phyloP scores from a whole-genome alignment of 2,888 invertebrate genomes.

The Sphaerophoria rueppellii region DNA sequence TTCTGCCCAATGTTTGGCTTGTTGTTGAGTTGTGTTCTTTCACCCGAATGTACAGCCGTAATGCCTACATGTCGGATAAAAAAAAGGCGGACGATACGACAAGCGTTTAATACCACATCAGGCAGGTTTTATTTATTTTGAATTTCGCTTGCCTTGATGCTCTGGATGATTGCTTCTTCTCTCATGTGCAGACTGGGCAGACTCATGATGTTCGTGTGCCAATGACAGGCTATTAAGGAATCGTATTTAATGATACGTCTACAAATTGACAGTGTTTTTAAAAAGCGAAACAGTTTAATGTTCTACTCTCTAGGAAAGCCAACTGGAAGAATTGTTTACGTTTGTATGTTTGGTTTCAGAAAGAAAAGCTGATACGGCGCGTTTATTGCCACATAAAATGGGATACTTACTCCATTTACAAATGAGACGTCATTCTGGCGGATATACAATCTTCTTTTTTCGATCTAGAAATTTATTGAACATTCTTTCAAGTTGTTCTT shows the following conservation, averaged over 20 bases:
- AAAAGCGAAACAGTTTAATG: constrained; percentile 54
- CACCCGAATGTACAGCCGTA: constrained; percentile 1
- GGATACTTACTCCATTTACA: constrained; percentile 40
- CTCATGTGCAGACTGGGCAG: not conserved
- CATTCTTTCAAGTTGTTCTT: not conserved
- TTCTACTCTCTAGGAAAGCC: constrained; percentile 8
- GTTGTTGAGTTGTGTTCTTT: constrained; percentile 64
- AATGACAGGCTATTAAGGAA: constrained; percentile 67
- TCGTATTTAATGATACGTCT: constrained; percentile 66
- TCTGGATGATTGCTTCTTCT: not conserved
- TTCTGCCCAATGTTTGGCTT: constrained; percentile 68
- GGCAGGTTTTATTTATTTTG: constrained; percentile 25
- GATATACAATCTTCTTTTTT: constrained; percentile 42
- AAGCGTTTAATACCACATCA: constrained; percentile 49
- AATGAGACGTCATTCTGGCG: constrained; percentile 20
- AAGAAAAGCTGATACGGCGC: constrained; percentile 46
- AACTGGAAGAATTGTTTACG: constrained; percentile 46
- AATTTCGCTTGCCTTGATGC: constrained; percentile 23
- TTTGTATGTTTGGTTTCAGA: constrained; percentile 25
- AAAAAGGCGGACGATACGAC: constrained; percentile 49
- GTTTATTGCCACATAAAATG: constrained; percentile 40
- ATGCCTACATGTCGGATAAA: constrained; percentile 28
- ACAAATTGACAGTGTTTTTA: constrained; percentile 63
- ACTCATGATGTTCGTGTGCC: constrained; percentile 33
- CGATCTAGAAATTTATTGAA: constrained; percentile 12